These are phyloP conservation scores for Athrips mouffetella DNA, from an alignment of 2,888 invertebrate genomes.

Conservation along the genomic window DNA sequence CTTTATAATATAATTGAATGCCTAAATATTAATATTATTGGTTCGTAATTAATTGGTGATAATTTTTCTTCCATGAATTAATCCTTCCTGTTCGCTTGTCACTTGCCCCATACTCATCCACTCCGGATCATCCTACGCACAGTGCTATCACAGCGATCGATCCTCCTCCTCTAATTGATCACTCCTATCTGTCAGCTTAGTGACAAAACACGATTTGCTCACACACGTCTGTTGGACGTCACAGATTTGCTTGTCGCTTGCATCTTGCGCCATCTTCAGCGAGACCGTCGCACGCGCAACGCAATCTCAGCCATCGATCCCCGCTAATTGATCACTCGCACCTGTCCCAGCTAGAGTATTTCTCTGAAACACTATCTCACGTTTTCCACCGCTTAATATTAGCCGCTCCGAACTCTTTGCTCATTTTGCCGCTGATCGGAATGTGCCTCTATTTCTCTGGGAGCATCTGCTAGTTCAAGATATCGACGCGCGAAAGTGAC, in stretches of 20 bases:
- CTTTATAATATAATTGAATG: too few relatives aligned
- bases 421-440: conserved; percentile 7
- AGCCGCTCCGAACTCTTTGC: conserved; percentile 15
- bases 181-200: too few relatives aligned
- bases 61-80: too few relatives aligned
- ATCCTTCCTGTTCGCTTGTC: background rate
- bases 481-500: background rate
- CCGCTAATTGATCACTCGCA: conserved; percentile 67
- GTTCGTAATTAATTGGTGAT: too few relatives aligned
- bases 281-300: conserved; percentile 48
- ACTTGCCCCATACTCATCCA: too few relatives aligned
- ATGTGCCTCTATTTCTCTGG: background rate
- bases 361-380: conserved; percentile 37
- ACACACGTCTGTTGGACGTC: too few relatives aligned
- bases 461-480: background rate
- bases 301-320: conserved; percentile 59
- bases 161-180: too few relatives aligned
- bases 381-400: conserved; percentile 31
- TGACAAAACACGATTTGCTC: too few relatives aligned
- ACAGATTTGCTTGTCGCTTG: background rate
- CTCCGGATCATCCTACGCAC: too few relatives aligned
- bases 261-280: conserved; percentile 10
- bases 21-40: too few relatives aligned
- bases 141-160: too few relatives aligned
- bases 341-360: conserved; percentile 46